Evolutionary conservation across 2,888 invertebrate species (phyloP).

Genomic region (Polymixis flavicincta): DNA sequence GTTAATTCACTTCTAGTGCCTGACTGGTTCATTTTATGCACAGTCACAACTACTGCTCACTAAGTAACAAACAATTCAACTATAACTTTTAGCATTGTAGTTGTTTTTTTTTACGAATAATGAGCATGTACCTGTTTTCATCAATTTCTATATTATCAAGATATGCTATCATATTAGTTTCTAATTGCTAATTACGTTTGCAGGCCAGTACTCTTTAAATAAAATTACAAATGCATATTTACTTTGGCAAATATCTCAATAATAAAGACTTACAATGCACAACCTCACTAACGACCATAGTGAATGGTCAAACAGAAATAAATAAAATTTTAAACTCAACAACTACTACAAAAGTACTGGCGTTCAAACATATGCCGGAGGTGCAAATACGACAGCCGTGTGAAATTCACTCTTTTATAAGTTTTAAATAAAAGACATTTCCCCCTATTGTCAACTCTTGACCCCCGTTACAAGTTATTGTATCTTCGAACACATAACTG

Average conservation of each 20-base stretch:
- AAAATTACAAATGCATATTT: slow-evolving; percentile 85
- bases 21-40: slow-evolving; percentile 60
- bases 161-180: slow-evolving; percentile 79
- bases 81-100: slow-evolving; percentile 23
- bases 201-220: slow-evolving; percentile 81
- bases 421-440: slow-evolving; percentile 82
- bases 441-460: slow-evolving; percentile 69
- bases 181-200: slow-evolving; percentile 76
- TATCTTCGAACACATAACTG: slow-evolving; percentile 74
- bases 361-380: slow-evolving; percentile 72
- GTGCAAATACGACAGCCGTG: slow-evolving; percentile 70
- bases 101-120: slow-evolving; percentile 50
- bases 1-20: slow-evolving; percentile 51
- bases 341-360: slow-evolving; percentile 78
- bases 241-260: slow-evolving; percentile 83
- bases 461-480: slow-evolving; percentile 71
- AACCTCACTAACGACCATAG: slow-evolving; percentile 73
- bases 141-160: slow-evolving; percentile 76
- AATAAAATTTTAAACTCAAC: slow-evolving; percentile 77
- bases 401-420: slow-evolving; percentile 83
- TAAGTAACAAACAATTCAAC: slow-evolving; percentile 33
- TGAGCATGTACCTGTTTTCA: slow-evolving; percentile 86
- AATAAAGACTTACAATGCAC: slow-evolving; percentile 72
- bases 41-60: slow-evolving; percentile 44
- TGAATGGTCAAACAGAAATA: slow-evolving; percentile 74